phyloP scores from a whole-genome alignment of 2,797 vertebrate genomes.

The Intellagama lesueurii region DNA sequence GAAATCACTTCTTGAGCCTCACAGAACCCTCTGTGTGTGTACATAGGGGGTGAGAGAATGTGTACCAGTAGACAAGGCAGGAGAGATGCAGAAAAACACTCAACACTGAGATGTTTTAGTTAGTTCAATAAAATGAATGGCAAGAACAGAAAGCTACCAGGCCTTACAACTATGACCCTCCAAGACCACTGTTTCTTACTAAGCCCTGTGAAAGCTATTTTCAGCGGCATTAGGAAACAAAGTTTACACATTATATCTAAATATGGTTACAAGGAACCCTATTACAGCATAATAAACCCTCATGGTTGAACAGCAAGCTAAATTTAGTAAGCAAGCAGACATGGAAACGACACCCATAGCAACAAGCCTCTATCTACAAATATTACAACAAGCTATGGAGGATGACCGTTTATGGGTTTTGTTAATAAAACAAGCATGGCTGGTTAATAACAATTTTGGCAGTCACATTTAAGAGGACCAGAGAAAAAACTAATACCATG shows the following conservation, averaged over 20 bases:
- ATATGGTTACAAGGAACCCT: slow-evolving; percentile 58
- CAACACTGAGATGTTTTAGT: slow-evolving; percentile 23
- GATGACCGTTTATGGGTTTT: not conserved
- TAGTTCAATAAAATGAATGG: slow-evolving; percentile 23
- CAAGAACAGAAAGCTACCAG: slow-evolving; percentile 14
- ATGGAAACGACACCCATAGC: slow-evolving; percentile 62
- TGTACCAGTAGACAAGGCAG: slow-evolving; percentile 6
- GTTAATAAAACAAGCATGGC: not conserved
- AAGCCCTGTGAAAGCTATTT: slow-evolving; percentile 57
- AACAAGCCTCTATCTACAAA: slow-evolving; percentile 65
- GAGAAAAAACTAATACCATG: not conserved
- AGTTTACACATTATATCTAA: slow-evolving; percentile 63
- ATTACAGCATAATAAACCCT: slow-evolving; percentile 54
- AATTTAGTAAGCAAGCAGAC: slow-evolving; percentile 41
- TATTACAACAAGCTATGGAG: slow-evolving; percentile 50
- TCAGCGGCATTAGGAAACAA: slow-evolving; percentile 56
- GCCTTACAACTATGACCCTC: slow-evolving; percentile 40
- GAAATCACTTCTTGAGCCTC: not conserved
- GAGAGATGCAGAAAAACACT: slow-evolving; percentile 37
- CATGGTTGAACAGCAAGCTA: slow-evolving; percentile 37
- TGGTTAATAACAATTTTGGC: slow-evolving; percentile 14
- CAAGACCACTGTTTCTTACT: slow-evolving; percentile 60
- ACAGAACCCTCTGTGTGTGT: not conserved
- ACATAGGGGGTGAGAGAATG: not conserved
- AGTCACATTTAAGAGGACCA: not conserved